Evolutionary conservation across 2,888 invertebrate species (phyloP).

Genomic region (Marasmarcha lunaedactyla): DNA sequence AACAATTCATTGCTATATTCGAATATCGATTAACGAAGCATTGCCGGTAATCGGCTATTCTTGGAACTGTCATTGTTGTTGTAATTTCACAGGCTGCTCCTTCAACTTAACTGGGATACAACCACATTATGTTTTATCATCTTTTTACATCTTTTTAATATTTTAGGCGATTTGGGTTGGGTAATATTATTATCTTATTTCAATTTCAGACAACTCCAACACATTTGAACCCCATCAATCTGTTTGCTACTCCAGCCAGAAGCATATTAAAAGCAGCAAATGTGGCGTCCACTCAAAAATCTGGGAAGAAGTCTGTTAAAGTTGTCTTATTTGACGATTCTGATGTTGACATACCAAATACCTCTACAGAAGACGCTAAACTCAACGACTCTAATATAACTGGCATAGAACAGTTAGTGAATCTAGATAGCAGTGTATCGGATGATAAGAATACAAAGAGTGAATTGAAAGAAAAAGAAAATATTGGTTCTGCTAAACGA

Average conservation of each 20-base stretch:
- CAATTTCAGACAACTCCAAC: slow-evolving; percentile 26
- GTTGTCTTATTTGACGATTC: slow-evolving; percentile 39
- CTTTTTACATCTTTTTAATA: no score
- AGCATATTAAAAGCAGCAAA: slow-evolving; percentile 44
- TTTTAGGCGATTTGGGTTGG: no score
- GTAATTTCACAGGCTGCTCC: no score
- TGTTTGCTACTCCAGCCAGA: slow-evolving; percentile 41
- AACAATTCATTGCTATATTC: no score
- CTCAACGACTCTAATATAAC: no score
- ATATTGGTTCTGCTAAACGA: neutral
- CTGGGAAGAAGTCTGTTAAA: slow-evolving; percentile 39
- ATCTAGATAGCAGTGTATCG: neutral
- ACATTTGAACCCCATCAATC: slow-evolving; percentile 26
- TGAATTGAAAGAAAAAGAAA: neutral
- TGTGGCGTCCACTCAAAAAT: slow-evolving; percentile 17
- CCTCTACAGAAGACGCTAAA: neutral
- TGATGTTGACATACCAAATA: slow-evolving; percentile 18
- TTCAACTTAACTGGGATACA: no score
- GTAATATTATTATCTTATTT: no score
- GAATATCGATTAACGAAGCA: no score
- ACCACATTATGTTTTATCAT: no score
- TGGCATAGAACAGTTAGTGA: no score
- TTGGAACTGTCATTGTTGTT: no score
- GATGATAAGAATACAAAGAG: neutral
- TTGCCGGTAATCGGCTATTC: no score